Base-by-base conservation (phyloP, 2,888 invertebrate genomes). In the Ormyrus thymus region DNA sequence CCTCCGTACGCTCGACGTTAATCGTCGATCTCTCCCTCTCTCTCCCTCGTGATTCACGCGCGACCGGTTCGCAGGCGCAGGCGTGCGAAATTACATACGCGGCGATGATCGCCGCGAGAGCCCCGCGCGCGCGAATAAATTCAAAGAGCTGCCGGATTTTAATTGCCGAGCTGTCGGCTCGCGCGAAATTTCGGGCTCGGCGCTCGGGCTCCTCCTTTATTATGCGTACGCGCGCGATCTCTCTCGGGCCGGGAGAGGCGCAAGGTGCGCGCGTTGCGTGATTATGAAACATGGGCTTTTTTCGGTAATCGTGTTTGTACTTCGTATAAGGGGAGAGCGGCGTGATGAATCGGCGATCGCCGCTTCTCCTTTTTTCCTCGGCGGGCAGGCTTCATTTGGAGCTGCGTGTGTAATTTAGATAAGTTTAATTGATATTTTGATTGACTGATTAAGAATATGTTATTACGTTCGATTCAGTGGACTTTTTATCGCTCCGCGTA, bases 141-240 rank as follows among this genome's bases (percentile, higher is more conserved):
- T 74, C 73, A 59, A 51, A 65, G 76, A 55, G 43, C 70, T 76
- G 55, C 64, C 58, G 51, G 76, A 74, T 79, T 82, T 82, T 81
- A 79, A 78, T 80, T 68, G 13, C 62, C 64, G 74, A 6, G 15
- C 69, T 70, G 56, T 13, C 9, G 11, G 29, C 10, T 64, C 69
- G 59, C 59, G 64, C 74, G 66, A 50, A 71, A 62, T 81, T 80
- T 74, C 65, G 74, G 29, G 56, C 58, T 65, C 50, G 15, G 48
- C 59, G 43, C 61, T 61, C n/a, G 51, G 9, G 61, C 4, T 29
- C 29, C 29, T 3, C 29, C 29, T 29, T 29, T 4, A 29, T 29
- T 29, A 29, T 29, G 29, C 29, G 29, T 29, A 3, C 29, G 29
- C 29, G 29, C 29, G 29, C 29, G 29, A n/a, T 29, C 29, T 29